Conservation (phyloP, 2,797 vertebrate genomes). For the Antrozous pallidus region DNA sequence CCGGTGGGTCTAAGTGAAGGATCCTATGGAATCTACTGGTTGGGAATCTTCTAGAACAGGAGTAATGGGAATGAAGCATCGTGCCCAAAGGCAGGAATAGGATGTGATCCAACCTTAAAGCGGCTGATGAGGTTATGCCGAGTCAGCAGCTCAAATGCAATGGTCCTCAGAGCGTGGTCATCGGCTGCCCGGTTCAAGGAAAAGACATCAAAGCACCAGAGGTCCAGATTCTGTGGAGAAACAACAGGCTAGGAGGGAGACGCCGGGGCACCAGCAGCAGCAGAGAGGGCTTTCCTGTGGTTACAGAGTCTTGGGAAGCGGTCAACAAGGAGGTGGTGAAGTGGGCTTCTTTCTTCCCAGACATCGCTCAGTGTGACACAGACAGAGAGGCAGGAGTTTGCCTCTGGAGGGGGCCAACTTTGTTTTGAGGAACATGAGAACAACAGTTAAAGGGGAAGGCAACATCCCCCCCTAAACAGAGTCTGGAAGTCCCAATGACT, state of each 20-base stretch:
- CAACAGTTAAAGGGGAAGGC: not conserved
- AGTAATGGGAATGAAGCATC: not conserved
- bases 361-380: not conserved
- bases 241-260: not conserved
- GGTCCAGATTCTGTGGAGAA: slow-evolving; percentile 88
- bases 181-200: slow-evolving; percentile 88
- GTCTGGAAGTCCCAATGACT: not conserved
- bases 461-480: not conserved
- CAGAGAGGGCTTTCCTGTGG: not conserved
- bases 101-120: slow-evolving; percentile 87
- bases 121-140: slow-evolving; percentile 92
- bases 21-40: not conserved
- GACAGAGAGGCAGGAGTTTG: not conserved
- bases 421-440: not conserved
- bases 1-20: not conserved
- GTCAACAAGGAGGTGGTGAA: not conserved
- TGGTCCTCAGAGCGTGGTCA: slow-evolving; percentile 87
- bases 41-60: not conserved
- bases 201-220: slow-evolving; percentile 94
- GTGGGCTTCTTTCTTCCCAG: not conserved
- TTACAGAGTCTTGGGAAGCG: not conserved
- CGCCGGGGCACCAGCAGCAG: not conserved
- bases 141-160: slow-evolving; percentile 92
- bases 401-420: not conserved
- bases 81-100: not conserved